Evolutionary conservation across 1,140 invertebrate species (phyloP), one percentile per base, ranked within the genome.

Genomic region (Prorops nasuta): DNA sequence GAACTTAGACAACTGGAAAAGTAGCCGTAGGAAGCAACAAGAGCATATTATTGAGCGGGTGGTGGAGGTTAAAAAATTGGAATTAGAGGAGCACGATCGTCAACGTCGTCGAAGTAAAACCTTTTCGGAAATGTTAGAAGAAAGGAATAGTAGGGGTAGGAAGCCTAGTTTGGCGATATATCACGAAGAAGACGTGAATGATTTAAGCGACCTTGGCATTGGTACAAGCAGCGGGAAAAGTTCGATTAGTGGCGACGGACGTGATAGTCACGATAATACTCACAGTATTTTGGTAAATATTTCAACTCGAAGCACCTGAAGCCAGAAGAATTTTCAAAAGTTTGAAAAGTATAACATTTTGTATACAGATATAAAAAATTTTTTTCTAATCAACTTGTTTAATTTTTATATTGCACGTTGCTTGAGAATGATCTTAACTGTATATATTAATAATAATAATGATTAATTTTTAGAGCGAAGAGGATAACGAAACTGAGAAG

Each of bases 1-100:
- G 91, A 94, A 94, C 79, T 79, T 95, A 76, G 91, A 94, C 75
- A 93, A 92, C 78, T 95, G 92, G 92, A 95, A 94, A 77, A 91
- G 88, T 54, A 92, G 88, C 52, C 81, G 92, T 61, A 85, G 91
- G 82, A 93, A 93, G 85, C 83, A 87, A 49, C 89, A 91, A 61
- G 91, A 93, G 63, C 90, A 92, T 73, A 92, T 91, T 54, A 91
- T 93, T 60, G 89, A 92, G 72, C 82, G 91, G 53, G 90, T 90
- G 24, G 90, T 92, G 20, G 91, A 94, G 78, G 89, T 92, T 53
- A 91, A 93, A 64, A 90, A 90, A 72, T 81, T 91, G 60, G 86
- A 88, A 75, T 77, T 89, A 63, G 86, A 90, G 71, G 86, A 91
- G 65, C 83, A 88, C 69, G 85, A 81, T 76, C 80, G 82, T 64